phyloP scores from a whole-genome alignment of 2,797 vertebrate genomes.

The Lithobates sylvaticus region DNA sequence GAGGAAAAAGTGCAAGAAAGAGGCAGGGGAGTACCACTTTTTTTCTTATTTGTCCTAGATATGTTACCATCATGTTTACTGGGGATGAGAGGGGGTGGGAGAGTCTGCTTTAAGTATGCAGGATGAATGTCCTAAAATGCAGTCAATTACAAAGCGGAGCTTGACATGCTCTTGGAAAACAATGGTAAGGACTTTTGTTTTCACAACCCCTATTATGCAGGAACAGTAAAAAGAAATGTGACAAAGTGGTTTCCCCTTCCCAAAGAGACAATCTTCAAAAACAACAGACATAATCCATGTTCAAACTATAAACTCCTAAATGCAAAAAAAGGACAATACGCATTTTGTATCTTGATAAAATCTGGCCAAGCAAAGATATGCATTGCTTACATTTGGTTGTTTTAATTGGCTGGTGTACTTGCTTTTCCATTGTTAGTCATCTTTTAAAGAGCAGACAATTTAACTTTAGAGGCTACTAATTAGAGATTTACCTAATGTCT shows the following conservation, averaged over 20 bases:
- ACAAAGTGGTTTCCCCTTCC: slow-evolving; percentile 12
- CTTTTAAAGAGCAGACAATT: slow-evolving; percentile 9
- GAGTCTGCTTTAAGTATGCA: background rate
- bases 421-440: slow-evolving; percentile 2
- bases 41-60: too few relatives aligned
- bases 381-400: background rate
- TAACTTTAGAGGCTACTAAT: slow-evolving; percentile 12
- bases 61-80: too few relatives aligned
- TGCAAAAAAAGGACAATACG: background rate
- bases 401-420: slow-evolving; percentile 18
- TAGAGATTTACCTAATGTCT: slow-evolving; percentile 15
- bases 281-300: slow-evolving; percentile 30
- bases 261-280: slow-evolving; percentile 2
- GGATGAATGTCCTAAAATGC: background rate
- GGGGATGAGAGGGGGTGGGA: too few relatives aligned
- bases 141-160: background rate
- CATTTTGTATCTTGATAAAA: slow-evolving; percentile 33
- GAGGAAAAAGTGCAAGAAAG: too few relatives aligned
- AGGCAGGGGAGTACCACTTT: too few relatives aligned
- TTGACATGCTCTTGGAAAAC: slow-evolving; percentile 1
- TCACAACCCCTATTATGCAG: slow-evolving; percentile 19
- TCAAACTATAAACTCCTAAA: slow-evolving; percentile 15
- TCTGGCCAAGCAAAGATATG: slow-evolving; percentile 7
- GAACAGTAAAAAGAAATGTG: slow-evolving; percentile 3
- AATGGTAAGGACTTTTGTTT: slow-evolving; percentile 12